These are phyloP conservation scores for Buceros bicornis DNA, from an alignment of 2,797 vertebrate genomes.

Conservation along the genomic window DNA sequence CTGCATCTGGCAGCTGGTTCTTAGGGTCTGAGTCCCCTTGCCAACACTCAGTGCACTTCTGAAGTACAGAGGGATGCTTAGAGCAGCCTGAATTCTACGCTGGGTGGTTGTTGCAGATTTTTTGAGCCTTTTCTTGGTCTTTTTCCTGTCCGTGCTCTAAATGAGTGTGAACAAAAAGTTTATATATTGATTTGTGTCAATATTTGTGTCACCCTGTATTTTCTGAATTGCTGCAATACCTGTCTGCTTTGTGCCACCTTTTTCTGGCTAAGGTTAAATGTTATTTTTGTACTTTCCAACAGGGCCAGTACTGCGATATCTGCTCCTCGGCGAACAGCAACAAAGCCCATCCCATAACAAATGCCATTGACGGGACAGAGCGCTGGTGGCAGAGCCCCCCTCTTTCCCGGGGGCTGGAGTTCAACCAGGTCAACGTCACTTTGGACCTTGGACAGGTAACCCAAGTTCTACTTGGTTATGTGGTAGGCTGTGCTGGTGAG, in stretches of 20 bases:
- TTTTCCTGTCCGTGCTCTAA: neutral
- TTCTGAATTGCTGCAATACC: neutral
- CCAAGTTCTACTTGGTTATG: neutral
- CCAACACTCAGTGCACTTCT: fast-evolving
- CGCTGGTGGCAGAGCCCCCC: conserved; percentile 99
- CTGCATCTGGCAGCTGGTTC: neutral
- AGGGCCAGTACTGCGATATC: conserved; percentile 98
- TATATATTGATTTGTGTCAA: no score
- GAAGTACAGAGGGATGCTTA: neutral
- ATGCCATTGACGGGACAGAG: conserved; percentile 95
- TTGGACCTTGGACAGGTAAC: conserved; percentile 96
- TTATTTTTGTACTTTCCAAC: neutral
- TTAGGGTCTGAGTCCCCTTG: neutral
- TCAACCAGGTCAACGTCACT: conserved; percentile 95
- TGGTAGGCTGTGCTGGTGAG: fast-evolving
- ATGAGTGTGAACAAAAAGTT: neutral
- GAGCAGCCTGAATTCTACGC: neutral
- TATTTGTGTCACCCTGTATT: neutral
- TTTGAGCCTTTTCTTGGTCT: neutral
- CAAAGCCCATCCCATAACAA: conserved; percentile 92
- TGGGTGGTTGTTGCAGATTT: fast-evolving
- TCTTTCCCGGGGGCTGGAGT: conserved; percentile 91
- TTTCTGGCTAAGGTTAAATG: neutral
- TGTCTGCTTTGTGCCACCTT: neutral
- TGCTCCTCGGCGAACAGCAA: conserved; percentile 88